Base-by-base conservation (phyloP, 2,113 vertebrate genomes). In the Pimephales promelas region DNA sequence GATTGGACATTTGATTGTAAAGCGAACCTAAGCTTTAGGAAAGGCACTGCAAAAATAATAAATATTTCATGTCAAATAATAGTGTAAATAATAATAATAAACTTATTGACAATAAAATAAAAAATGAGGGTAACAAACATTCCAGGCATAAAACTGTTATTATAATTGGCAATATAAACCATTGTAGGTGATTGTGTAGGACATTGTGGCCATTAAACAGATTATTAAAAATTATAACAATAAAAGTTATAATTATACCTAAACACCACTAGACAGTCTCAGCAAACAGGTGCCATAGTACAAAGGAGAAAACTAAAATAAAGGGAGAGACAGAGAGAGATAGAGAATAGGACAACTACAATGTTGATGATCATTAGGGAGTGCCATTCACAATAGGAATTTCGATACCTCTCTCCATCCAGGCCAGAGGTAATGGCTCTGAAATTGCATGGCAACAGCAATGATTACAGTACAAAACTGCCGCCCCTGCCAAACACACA, bases 381-480 rank as follows among this genome's bases (percentile, higher is more conserved):
- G 18, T 49, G 78, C 61, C 78, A 22, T 66, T 80, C 40, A 80
- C 26, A 71, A 83, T 31, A 47, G 18, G 56, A 66, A n/a, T 43
- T 54, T 71, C 40, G 71, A 36, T 26, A 61, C 52, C 36, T 49
- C 20, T 70, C 64, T 78, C 75, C 34, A 71, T 59, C 45, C 72
- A 76, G 57, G 16, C 59, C 78, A 75, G 34, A 16, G 6, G 16
- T 59, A 78, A 36, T 52, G 47, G 56, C 54, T 36, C 26, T 62
- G 70, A 75, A 75, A 75, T n/a, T 56, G 16, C n/a, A 83, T 79
- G 82, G 70, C 81, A 20, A 76, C 82, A 26, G 68, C 40, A 49
- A 9, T 86, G 85, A 83, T 87, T 87, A 87, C 78, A 79, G 81
- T 45, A 34, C n/a, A n/a, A 83, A 83, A 73, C 78, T 40, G 76